phyloP scores from a whole-genome alignment of 2,888 invertebrate genomes.

The Empis stercorea region DNA sequence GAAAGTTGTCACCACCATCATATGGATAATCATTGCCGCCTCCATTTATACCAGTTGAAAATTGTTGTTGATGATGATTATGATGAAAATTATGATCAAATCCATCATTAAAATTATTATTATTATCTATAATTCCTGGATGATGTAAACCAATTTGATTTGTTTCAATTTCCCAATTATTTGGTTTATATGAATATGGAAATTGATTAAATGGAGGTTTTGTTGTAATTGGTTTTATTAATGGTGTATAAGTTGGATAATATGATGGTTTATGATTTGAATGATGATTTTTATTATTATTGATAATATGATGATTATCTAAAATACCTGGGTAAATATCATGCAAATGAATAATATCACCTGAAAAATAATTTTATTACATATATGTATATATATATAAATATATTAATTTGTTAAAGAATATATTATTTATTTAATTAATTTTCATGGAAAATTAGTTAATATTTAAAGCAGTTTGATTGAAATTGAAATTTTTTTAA shows the following conservation, averaged over 20 bases:
- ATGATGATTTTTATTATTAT: conserved; percentile 8
- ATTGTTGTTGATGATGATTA: not conserved
- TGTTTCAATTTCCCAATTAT: conserved; percentile 31
- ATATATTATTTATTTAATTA: too few relatives aligned
- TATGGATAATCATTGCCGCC: conserved; percentile 21
- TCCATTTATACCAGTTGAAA: not conserved
- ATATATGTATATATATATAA: too few relatives aligned
- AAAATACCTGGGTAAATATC: conserved; percentile 33
- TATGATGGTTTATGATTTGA: conserved; percentile 1
- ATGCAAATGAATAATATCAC: conserved; percentile 38
- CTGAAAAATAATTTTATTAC: conserved; percentile 21
- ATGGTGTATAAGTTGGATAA: not conserved
- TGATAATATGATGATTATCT: conserved; percentile 17
- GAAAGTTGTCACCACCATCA: conserved; percentile 26
- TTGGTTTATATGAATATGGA: conserved; percentile 21
- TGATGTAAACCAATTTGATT: conserved; percentile 22
- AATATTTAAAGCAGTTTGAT: too few relatives aligned
- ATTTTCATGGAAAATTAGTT: too few relatives aligned
- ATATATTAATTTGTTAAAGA: not conserved
- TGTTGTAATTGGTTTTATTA: conserved; percentile 1
- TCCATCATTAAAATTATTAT: conserved; percentile 21
- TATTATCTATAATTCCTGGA: conserved; percentile 31
- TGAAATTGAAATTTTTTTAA: too few relatives aligned
- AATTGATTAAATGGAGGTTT: not conserved
- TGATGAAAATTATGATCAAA: not conserved